Base-by-base conservation (phyloP, 1,140 invertebrate species). In the Contarinia nasturtii region DNA sequence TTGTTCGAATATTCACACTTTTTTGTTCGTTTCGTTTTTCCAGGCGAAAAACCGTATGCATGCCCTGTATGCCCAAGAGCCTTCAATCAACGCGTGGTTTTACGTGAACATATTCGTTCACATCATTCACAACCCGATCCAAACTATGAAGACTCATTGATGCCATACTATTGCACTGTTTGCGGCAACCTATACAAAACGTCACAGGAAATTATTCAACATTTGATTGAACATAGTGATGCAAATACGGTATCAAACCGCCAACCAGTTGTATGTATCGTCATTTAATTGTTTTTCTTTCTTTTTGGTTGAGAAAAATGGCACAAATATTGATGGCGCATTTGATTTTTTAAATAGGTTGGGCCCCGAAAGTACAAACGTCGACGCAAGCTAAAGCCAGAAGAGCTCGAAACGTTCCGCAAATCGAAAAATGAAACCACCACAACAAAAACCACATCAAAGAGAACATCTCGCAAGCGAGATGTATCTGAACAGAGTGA, bases 51-150 rank as follows among this genome's bases (percentile, higher is more conserved):
- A 65, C 89, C 92, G 14, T 96, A 93, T 64, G 83, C 80, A 33
- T 98, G 95, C 60, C 81, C 87, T n/a, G 80, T 92, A 38, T 98
- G 95, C 64, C 82, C 80, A 11, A 74, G 82, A 44, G 82, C 82
- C 20, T 86, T 86, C 55, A 86, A 86, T 69, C 83, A 86, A 60
- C 74, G 83, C 55, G 82, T 87, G 2, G 83, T 86, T 22, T 61
- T 87, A 15, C 68, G 82, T 17, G 83, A 86, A 57, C 83, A 86
- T 54, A 82, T 87, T 17, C 71, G 82, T 38, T 82, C 80, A 15
- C 83, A 87, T 63, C 83, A 86, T 61, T 85, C 82, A 1, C 81
- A 77, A 2, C 71, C 80, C 15, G 81, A 84, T 67, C 69, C 74
- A 4, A 69, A 75, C 45, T 54, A 56, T 2, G 64, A 65, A 3